These are phyloP conservation scores for Heloderma charlesbogerti DNA, from an alignment of 2,113 vertebrate genomes.

Conservation along the genomic window DNA sequence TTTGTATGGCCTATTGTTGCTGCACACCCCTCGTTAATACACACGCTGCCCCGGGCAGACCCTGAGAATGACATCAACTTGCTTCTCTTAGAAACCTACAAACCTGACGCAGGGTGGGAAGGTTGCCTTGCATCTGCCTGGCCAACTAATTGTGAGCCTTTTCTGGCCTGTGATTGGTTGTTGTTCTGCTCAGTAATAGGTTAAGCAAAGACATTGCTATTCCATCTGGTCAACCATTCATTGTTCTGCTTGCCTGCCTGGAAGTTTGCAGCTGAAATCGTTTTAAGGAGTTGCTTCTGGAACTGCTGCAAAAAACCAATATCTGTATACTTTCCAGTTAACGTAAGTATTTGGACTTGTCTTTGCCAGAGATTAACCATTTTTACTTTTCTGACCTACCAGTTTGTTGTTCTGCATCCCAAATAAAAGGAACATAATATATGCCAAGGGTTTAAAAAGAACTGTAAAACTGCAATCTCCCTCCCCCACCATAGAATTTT, in stretches of 20 bases:
- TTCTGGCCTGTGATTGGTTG: conserved; percentile 84
- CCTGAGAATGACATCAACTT: conserved; percentile 88
- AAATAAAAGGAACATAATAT: not conserved
- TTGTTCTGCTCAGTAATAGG: conserved; percentile 80
- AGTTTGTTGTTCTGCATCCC: conserved; percentile 8
- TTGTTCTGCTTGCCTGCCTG: conserved; percentile 88
- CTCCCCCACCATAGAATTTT: not conserved
- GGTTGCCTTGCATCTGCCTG: conserved; percentile 86
- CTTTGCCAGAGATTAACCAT: conserved; percentile 48
- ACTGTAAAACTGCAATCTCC: conserved; percentile 4
- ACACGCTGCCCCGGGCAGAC: conserved; percentile 90
- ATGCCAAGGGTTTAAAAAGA: not conserved
- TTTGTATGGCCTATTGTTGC: conserved; percentile 95
- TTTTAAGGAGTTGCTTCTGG: conserved; percentile 83
- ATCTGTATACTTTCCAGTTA: conserved; percentile 81
- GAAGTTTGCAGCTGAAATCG: conserved; percentile 82
- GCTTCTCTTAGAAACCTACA: conserved; percentile 89
- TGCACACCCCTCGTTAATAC: conserved; percentile 90
- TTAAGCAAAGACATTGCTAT: conserved; percentile 90
- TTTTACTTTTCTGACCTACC: conserved; percentile 60
- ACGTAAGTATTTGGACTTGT: conserved; percentile 79
- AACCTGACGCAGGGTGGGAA: conserved; percentile 82
- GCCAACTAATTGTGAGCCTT: conserved; percentile 86
- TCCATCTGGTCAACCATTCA: conserved; percentile 97
- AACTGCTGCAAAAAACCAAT: conserved; percentile 79